Evolutionary conservation across 2,888 invertebrate species (phyloP), one percentile per base, ranked within the genome.

Genomic region (Stramonita haemastoma): DNA sequence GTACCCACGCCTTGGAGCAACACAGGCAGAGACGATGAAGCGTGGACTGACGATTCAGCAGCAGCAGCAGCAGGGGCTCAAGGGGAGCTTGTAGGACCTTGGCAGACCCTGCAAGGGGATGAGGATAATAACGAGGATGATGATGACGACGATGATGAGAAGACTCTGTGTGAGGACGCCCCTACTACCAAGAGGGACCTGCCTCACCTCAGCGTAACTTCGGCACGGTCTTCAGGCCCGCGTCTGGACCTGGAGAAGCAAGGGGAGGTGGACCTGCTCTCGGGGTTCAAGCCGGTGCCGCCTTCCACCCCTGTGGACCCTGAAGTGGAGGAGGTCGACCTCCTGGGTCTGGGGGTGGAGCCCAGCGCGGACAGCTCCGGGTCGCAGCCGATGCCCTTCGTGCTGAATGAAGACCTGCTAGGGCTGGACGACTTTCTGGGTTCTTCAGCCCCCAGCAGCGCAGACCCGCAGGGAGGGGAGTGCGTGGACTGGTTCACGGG

Each of bases 401-500:
- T 83, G 46, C 26, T 83, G 81, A 83, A 83, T 13, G 81, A 83
- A 26, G 81, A 83, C 29, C 81, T 83, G 13, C 81, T 83, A 13
- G 81, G 81, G 19, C 46, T 83, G 81, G 81, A 83, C 17, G 81
- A 83, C 81, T 83, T 83, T 22, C 81, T 83, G 17, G 46, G 81
- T 13, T 26, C 81, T 13, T 36, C 46, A 8, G 81, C 46, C 1
- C 22, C n/a, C 22, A 22, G 36, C 34, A 81, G 46, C 13, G 81
- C 46, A 26, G 81, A 83, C 26, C 81, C 36, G 8, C 36, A 46
- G 15, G 81, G 81, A 26, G 81, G 36, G 81, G 86, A 86, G 87
- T 57, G 86, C 90, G 29, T 85, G 29, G 92, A 92, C 84, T 92
- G 92, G 92, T 91, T 91, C 73, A 88, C 86, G n/a, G 91, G 92